These are phyloP conservation scores for Cephalopterus ornatus DNA, from an alignment of 2,113 vertebrate species.

Conservation along the genomic window DNA sequence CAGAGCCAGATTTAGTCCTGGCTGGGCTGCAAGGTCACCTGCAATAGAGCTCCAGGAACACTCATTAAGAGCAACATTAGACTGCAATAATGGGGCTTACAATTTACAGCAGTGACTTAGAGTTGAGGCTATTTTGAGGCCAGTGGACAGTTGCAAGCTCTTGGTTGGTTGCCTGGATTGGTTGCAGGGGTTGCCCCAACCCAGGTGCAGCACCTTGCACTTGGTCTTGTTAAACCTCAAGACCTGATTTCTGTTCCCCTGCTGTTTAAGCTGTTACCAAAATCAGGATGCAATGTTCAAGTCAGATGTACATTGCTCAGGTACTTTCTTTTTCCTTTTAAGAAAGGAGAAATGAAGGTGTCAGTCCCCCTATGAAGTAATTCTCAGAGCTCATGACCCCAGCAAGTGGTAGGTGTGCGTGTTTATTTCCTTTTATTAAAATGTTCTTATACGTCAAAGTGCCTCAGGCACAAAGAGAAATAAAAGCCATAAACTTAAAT, in stretches of 20 bases:
- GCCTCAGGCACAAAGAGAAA: not conserved
- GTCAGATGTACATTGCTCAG: not conserved
- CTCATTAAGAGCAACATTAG: not conserved
- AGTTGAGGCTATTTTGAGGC: not conserved
- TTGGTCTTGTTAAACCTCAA: not conserved
- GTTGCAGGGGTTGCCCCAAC: not conserved
- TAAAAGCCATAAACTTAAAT: not conserved
- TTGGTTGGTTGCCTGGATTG: not conserved
- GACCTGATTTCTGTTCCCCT: not conserved
- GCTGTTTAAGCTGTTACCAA: not conserved
- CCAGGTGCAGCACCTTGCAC: not conserved
- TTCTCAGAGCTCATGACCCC: not conserved
- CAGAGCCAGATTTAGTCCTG: not conserved
- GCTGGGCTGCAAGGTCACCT: not conserved
- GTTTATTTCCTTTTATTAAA: not conserved
- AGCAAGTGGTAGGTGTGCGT: fast-evolving
- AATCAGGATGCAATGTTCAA: not conserved
- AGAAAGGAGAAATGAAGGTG: not conserved
- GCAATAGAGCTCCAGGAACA: not conserved
- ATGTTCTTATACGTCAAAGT: not conserved
- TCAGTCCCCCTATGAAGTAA: not conserved
- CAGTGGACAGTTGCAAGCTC: not conserved
- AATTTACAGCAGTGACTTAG: not conserved
- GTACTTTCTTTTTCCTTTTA: not conserved
- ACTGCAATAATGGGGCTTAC: not conserved